These are phyloP conservation scores for Pilophorus perplexus DNA, from an alignment of 2,888 invertebrate species.

Conservation along the genomic window DNA sequence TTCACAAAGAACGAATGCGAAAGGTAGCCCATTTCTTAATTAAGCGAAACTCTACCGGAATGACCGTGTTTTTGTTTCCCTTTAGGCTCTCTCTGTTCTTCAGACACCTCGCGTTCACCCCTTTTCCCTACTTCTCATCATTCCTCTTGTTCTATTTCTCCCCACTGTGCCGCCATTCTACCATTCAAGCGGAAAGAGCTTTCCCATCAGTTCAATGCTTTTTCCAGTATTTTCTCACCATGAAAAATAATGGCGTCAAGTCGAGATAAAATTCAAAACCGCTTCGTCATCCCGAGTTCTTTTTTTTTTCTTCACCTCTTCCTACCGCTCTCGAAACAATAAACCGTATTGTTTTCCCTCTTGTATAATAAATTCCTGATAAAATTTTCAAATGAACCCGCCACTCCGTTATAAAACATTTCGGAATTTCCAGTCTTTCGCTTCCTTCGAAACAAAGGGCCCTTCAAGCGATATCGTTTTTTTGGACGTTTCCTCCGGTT, in stretches of 20 bases:
- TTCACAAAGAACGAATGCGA: not conserved
- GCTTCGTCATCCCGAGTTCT: too few species aligned
- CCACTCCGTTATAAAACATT: too few species aligned
- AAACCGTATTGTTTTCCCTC: too few species aligned
- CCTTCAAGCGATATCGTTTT: too few species aligned
- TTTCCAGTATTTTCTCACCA: not conserved
- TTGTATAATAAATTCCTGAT: too few species aligned
- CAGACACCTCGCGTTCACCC: not conserved
- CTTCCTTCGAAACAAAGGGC: too few species aligned
- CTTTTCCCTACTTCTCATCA: constrained; percentile 1
- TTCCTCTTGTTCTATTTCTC: not conserved
- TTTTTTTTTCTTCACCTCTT: too few species aligned
- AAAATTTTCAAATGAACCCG: too few species aligned
- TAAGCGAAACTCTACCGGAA: not conserved
- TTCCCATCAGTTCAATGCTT: not conserved
- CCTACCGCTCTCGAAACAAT: too few species aligned
- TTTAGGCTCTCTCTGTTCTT: not conserved
- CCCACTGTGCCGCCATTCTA: not conserved
- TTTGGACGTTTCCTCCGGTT: too few species aligned
- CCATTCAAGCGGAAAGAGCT: constrained; percentile 11
- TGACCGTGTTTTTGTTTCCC: not conserved
- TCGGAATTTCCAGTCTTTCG: too few species aligned
- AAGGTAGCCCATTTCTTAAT: not conserved
- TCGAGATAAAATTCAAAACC: not conserved
- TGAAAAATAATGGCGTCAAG: not conserved